A percentile compares a stretch with the other conserved stretches of the same genome.
Evolutionary conservation across 92 coral and sea anemone genomes (phyloP).

Genomic region (Zoanthus solanderi): DNA sequence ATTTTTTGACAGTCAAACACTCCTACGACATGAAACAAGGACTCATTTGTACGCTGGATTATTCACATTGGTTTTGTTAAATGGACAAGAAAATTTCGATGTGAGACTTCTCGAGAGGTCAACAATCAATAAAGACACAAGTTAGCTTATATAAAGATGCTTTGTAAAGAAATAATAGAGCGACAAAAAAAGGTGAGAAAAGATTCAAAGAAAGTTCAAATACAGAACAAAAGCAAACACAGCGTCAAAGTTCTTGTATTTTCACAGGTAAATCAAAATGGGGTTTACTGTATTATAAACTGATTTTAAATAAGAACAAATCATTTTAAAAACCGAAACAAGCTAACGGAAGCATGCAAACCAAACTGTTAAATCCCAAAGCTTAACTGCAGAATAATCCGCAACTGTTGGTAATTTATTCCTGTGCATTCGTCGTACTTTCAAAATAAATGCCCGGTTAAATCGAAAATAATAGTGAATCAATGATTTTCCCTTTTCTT

Average conservation of each 20-base stretch:
- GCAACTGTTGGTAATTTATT: too few relatives aligned
- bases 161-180: background rate
- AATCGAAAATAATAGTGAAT: too few relatives aligned
- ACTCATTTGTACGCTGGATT: background rate
- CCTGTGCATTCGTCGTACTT: too few relatives aligned
- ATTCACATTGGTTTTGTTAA: background rate
- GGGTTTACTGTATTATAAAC: background rate
- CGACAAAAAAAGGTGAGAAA: background rate
- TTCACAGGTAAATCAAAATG: background rate
- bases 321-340: background rate
- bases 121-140: background rate
- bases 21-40: background rate
- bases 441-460: too few relatives aligned
- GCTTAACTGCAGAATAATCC: too few relatives aligned
- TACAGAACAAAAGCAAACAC: background rate
- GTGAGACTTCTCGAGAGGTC: background rate
- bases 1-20: background rate
- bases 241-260: background rate
- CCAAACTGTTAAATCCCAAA: background rate
- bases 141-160: background rate
- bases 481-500: too few relatives aligned
- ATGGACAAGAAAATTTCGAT: background rate
- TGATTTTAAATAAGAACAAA: too few relatives aligned
- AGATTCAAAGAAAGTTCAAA: background rate
- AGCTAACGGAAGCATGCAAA: background rate